These are phyloP conservation scores for Corythornis vintsioides DNA, from an alignment of 2,113 vertebrate species.

Conservation along the genomic window DNA sequence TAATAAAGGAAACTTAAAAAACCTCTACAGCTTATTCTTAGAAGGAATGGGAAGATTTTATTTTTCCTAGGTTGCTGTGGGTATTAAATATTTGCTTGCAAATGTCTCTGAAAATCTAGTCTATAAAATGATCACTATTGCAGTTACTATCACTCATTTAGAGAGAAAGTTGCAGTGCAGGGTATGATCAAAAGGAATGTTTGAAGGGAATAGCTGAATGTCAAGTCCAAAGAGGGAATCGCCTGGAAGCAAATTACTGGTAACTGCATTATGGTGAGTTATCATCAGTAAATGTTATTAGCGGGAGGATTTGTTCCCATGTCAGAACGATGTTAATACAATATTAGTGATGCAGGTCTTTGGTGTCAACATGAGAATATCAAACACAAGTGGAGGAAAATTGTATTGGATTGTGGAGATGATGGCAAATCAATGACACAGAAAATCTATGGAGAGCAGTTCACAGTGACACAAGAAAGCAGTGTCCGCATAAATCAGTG, in stretches of 20 bases:
- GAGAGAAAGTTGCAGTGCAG: neutral
- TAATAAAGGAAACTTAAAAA: neutral
- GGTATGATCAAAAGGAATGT: neutral
- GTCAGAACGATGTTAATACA: conserved; percentile 53
- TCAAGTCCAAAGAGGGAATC: conserved; percentile 5
- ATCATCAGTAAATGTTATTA: conserved; percentile 51
- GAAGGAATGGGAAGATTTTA: neutral
- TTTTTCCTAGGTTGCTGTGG: neutral
- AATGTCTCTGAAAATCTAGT: neutral
- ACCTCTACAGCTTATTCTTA: neutral
- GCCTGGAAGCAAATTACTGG: conserved; percentile 37
- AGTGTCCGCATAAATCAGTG: conserved; percentile 49
- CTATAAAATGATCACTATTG: neutral
- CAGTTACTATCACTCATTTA: neutral
- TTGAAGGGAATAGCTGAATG: neutral
- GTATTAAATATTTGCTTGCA: neutral
- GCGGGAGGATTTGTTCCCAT: neutral
- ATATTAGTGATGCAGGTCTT: conserved; percentile 58
- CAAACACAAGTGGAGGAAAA: conserved; percentile 50
- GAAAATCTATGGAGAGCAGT: conserved; percentile 64
- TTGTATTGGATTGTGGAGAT: conserved; percentile 54
- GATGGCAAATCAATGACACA: conserved; percentile 69
- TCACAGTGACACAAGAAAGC: conserved; percentile 56
- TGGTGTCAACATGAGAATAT: conserved; percentile 63
- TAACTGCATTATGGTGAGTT: conserved; percentile 39